Evolutionary conservation across 2,888 invertebrate genomes (phyloP), one percentile per base, ranked within the genome.

Genomic region (Dolomedes plantarius): DNA sequence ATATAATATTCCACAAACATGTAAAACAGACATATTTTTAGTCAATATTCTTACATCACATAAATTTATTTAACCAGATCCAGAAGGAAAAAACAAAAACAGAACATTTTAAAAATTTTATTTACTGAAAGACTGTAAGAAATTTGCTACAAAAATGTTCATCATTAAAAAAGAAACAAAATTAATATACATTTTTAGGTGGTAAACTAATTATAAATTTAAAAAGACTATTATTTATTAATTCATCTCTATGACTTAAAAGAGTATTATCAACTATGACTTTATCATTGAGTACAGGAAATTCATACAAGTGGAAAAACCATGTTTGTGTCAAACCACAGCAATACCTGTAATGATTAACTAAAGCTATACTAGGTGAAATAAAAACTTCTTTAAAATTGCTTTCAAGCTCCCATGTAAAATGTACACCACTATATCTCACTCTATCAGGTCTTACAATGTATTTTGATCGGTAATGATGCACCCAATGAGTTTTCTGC

Each of bases 281-380:
- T 36, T 77, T 50, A 82, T 87, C 87, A 41, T 36, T 29, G 28
- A 87, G 68, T 16, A 87, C 81, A 36, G 77, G 11, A 69, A 81
- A 87, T 13, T n/a, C 32, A n/a, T 77, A 77, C 11, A 87, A 67
- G 46, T 78, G 72, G 31, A 78, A 73, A 68, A 81, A 81, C 80
- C 80, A 86, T 11, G 76, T 73, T 29, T 87, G 87, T 27, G 39
- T n/a, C 28, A 83, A 28, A 19, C 83, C 75, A 71, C 80, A 79
- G 29, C 88, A 81, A 27, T 16, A 11, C 19, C 75, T 83, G 46
- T 88, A 88, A 78, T 88, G 88, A 74, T 88, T 67, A 39, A 88
- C 50, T 36, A 86, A 69, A 62, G 77, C 85, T 11, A 78, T 27
- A 23, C 69, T 56, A 31, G 32, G 32, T n/a, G 88, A 41, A 3